phyloP scores from a whole-genome alignment of 1,140 invertebrate species.

The Aphaenogaster ashmeadi region DNA sequence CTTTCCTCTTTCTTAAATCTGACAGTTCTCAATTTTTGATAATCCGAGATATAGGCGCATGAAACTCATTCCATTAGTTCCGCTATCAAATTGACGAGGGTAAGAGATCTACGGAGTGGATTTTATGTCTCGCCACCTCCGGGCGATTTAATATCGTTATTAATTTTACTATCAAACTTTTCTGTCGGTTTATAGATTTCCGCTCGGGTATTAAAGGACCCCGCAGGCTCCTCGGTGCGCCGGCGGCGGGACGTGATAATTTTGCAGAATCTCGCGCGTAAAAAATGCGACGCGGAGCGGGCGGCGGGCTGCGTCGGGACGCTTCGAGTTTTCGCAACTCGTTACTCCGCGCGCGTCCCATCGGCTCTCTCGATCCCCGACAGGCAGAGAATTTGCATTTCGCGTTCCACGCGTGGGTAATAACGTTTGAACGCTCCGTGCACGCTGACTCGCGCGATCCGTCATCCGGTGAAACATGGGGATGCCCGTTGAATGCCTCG shows the following conservation, averaged over 20 bases:
- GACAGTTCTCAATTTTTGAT: neutral
- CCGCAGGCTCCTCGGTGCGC: neutral
- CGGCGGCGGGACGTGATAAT: constrained; percentile 22
- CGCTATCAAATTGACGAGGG: constrained; percentile 22
- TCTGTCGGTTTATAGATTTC: constrained; percentile 24
- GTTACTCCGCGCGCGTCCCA: constrained; percentile 30
- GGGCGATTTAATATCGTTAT: constrained; percentile 42
- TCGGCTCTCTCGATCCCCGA: constrained; percentile 41
- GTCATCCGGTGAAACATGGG: constrained; percentile 41
- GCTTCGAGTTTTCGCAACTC: constrained; percentile 64
- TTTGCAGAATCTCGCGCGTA: neutral
- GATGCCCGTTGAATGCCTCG: constrained; percentile 48
- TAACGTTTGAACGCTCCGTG: constrained; percentile 22
- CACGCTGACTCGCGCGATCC: constrained; percentile 30
- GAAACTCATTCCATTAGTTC: constrained; percentile 18
- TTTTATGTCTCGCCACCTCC: constrained; percentile 32
- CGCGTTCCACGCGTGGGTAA: constrained; percentile 14
- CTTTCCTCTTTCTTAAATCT: no score
- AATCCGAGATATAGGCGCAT: neutral
- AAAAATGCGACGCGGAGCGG: neutral
- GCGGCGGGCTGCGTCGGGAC: neutral
- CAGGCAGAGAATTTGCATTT: constrained; percentile 67
- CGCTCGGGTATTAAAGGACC: neutral
- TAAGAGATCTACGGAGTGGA: neutral
- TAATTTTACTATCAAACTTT: constrained; percentile 51